Conservation (phyloP, 2,888 invertebrate species). For the Iselma pallidipennis region DNA sequence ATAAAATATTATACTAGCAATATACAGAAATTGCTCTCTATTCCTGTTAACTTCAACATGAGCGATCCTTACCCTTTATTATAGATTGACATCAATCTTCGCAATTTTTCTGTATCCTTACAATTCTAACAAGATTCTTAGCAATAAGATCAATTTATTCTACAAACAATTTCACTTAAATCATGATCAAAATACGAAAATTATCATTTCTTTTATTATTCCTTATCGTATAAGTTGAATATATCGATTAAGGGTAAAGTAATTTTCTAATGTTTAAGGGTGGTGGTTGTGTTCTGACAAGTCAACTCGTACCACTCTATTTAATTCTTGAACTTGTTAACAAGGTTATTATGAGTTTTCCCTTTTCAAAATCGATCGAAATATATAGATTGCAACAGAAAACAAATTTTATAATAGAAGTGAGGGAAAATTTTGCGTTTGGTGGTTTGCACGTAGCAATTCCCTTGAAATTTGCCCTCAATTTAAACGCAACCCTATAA, state of each 20-base stretch:
- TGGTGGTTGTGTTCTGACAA: neutral
- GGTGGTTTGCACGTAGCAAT: neutral
- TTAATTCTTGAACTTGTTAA: slow-evolving; percentile 24
- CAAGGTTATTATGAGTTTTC: slow-evolving; percentile 23
- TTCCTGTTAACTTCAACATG: neutral
- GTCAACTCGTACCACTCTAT: slow-evolving; percentile 19
- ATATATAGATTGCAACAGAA: neutral
- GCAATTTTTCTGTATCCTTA: no score
- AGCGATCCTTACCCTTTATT: neutral
- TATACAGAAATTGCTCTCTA: neutral
- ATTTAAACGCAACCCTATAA: slow-evolving; percentile 6
- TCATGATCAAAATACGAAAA: neutral
- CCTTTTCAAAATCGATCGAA: slow-evolving; percentile 15
- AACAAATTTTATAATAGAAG: neutral
- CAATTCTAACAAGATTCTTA: no score
- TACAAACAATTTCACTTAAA: neutral
- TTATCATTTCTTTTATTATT: neutral
- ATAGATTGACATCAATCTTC: no score
- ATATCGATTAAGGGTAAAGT: no score
- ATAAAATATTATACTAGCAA: neutral
- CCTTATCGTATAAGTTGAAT: neutral
- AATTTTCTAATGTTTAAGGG: neutral
- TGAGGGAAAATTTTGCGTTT: neutral
- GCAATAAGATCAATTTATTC: neutral
- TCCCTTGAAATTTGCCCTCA: neutral